Conservation (phyloP, 2,113 vertebrate species). For the Gopherus flavomarginatus region DNA sequence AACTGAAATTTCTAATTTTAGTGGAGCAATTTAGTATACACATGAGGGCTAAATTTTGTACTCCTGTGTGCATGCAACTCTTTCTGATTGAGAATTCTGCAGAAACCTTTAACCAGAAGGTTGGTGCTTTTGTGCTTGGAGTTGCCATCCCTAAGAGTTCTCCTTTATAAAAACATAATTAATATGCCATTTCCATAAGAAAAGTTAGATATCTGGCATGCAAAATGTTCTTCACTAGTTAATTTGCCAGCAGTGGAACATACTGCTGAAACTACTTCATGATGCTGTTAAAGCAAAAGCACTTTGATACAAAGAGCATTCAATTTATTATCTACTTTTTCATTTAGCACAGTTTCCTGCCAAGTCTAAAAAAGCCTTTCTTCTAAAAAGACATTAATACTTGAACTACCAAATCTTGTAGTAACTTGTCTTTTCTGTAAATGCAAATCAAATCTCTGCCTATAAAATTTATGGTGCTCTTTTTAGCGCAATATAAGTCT, state of each 20-base stretch:
- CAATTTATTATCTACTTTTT: slow-evolving; percentile 25
- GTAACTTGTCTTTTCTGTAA: slow-evolving; percentile 15
- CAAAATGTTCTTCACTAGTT: slow-evolving; percentile 26
- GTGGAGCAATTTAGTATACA: neutral
- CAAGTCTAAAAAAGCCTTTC: neutral
- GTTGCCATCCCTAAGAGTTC: neutral
- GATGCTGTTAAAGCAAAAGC: slow-evolving; percentile 46
- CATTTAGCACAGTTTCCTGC: slow-evolving; percentile 22
- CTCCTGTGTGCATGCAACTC: neutral
- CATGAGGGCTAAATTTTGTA: neutral
- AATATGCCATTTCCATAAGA: neutral
- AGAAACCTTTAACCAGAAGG: neutral
- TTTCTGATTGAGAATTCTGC: neutral
- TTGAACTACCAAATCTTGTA: slow-evolving; percentile 6
- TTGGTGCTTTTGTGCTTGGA: neutral
- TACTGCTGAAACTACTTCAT: slow-evolving; percentile 13
- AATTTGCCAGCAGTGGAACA: neutral
- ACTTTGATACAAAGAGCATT: slow-evolving; percentile 15
- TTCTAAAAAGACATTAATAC: slow-evolving; percentile 22
- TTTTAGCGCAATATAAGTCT: neutral
- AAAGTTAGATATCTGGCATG: neutral
- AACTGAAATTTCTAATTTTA: neutral
- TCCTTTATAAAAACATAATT: neutral
- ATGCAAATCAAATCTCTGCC: slow-evolving; percentile 6
- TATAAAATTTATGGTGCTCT: slow-evolving; percentile 11